Conservation (phyloP, 2,888 invertebrate genomes). For the Augiades crinisus region DNA sequence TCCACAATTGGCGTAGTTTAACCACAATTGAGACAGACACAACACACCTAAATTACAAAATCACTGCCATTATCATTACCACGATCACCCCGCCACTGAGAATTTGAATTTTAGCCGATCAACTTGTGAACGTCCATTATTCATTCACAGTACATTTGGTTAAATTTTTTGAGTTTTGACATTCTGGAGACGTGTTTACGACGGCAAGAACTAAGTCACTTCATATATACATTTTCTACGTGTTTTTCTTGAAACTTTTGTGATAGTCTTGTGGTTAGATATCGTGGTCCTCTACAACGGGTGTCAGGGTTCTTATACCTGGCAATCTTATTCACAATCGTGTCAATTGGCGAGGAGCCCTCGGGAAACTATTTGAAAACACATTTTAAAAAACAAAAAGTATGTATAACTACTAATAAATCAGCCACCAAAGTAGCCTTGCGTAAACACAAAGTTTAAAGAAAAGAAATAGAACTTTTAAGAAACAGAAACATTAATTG, state of each 20-base stretch:
- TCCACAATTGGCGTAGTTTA: slow-evolving; percentile 33
- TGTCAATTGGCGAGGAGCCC: too few species aligned
- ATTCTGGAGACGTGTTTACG: slow-evolving; percentile 14
- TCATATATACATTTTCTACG: slow-evolving; percentile 69
- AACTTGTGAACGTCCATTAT: slow-evolving; percentile 35
- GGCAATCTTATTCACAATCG: too few species aligned
- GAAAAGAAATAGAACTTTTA: too few species aligned
- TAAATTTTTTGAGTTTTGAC: slow-evolving; percentile 44
- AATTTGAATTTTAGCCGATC: slow-evolving; percentile 24
- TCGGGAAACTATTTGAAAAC: too few species aligned
- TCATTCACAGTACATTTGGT: slow-evolving; percentile 45
- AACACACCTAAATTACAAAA: slow-evolving; percentile 65
- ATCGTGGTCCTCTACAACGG: too few species aligned
- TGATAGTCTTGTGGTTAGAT: too few species aligned
- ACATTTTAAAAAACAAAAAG: too few species aligned
- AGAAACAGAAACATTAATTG: too few species aligned
- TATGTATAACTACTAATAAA: too few species aligned
- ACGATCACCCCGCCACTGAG: slow-evolving; percentile 31
- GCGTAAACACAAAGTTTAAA: too few species aligned
- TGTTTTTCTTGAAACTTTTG: slow-evolving; percentile 56
- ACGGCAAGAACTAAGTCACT: slow-evolving; percentile 48
- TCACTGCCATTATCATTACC: slow-evolving; percentile 47
- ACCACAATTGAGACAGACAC: slow-evolving; percentile 58
- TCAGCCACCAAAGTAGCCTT: too few species aligned
- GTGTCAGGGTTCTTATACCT: too few species aligned